Conservation (phyloP, 2,888 invertebrate species). For the Philereme transversata region DNA sequence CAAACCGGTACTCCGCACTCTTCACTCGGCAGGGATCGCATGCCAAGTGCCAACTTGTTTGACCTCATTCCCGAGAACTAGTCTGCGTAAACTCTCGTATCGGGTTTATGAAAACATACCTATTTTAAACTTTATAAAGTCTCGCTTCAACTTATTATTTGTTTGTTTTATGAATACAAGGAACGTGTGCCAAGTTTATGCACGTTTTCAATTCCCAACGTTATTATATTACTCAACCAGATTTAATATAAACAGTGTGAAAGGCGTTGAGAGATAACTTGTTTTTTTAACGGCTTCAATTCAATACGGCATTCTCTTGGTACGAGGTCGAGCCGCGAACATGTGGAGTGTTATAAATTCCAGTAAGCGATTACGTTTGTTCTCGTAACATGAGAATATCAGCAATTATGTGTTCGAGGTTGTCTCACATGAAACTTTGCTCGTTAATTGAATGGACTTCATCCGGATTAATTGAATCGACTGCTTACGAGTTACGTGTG, state of each 20-base stretch:
- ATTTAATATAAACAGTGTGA: constrained; percentile 59
- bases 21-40: constrained; percentile 54
- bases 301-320: constrained; percentile 45
- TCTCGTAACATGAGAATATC: constrained; percentile 47
- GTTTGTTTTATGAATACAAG: constrained; percentile 62
- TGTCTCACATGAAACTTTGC: constrained; percentile 47
- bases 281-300: constrained; percentile 44
- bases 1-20: constrained; percentile 40
- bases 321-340: constrained; percentile 31
- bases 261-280: constrained; percentile 51
- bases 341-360: constrained; percentile 43
- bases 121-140: constrained; percentile 73
- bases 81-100: constrained; percentile 79
- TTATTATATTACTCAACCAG: constrained; percentile 44
- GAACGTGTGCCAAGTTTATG: constrained; percentile 72
- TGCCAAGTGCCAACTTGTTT: constrained; percentile 67
- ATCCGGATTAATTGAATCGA: constrained; percentile 39
- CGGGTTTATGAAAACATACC: constrained; percentile 76
- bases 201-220: constrained; percentile 59
- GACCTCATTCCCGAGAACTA: constrained; percentile 77
- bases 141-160: constrained; percentile 70
- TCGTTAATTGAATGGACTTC: constrained; percentile 51
- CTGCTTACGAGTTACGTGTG: constrained; percentile 3
- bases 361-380: constrained; percentile 44
- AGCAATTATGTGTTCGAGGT: constrained; percentile 38